Evolutionary conservation across 1,140 invertebrate genomes (phyloP), one percentile per base, ranked within the genome.

Genomic region (Agrypnia vestita): DNA sequence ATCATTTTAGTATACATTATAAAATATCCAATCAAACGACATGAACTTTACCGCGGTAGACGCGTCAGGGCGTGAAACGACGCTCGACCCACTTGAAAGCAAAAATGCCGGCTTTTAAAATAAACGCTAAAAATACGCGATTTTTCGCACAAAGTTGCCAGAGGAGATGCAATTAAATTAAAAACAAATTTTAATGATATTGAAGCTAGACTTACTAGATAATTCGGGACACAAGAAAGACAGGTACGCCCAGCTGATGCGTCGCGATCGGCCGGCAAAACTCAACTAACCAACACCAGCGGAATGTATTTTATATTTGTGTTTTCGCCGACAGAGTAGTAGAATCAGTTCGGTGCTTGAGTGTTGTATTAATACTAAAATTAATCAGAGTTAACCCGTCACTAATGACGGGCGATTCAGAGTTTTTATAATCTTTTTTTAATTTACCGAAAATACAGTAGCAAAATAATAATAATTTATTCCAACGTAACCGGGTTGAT

Each of bases 61-160:
- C 7, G 12, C 15, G 55, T 59, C n/a, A 19, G 67, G 67, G 67
- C 67, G 67, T 71, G 67, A 71, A 71, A 51, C 12, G 67, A 71
- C 67, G 67, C 59, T 51, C 67, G 67, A 71, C 67, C 61, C 61
- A 71, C 67, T 47, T 71, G 0, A 51, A 61, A 19, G 19, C 19
- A 9, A 21, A 71, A 51, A 71, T 71, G 46, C 15, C 19, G 35
- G 35, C 35, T 64, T 64, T 3, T 12, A 59, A 43, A 64, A 64
- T n/a, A 15, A 43, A 64, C 35, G 35, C 61, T n/a, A 64, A 44
- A 64, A n/a, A 35, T 64, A 64, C 35, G 6, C 17, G 15, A 8
- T 59, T 8, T 59, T 21, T 59, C 55, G 4, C 21, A 7, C 8
- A n/a, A 59, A 59, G 55, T 17, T 59, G 0, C 17, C 55, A 21